These are phyloP conservation scores for Notarius quadriscutis DNA, from an alignment of 2,113 vertebrate genomes.

Conservation along the genomic window DNA sequence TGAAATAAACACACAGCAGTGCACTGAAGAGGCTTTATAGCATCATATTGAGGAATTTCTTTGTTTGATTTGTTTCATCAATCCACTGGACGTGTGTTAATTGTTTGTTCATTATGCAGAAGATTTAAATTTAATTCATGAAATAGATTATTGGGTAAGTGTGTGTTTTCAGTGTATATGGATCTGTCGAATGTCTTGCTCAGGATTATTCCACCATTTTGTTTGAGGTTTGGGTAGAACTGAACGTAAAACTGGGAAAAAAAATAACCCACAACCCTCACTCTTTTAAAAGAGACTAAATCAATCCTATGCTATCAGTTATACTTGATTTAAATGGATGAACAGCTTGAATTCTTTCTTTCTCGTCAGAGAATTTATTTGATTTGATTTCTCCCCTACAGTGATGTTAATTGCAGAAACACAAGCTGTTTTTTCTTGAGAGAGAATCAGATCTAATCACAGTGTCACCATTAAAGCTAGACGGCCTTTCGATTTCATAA, in stretches of 20 bases:
- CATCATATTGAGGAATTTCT: too few relatives aligned
- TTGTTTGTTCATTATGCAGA: too few relatives aligned
- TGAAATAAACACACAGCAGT: neutral
- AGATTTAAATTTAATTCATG: too few relatives aligned
- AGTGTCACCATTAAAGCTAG: neutral
- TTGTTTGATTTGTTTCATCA: too few relatives aligned
- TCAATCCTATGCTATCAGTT: constrained; percentile 4
- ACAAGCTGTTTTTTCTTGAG: neutral
- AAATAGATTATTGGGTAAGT: neutral
- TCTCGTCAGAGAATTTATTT: neutral
- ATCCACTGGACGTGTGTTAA: too few relatives aligned
- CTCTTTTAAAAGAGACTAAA: neutral
- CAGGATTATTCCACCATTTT: neutral
- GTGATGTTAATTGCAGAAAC: neutral
- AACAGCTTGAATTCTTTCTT: neutral
- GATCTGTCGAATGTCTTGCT: neutral
- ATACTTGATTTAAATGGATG: constrained; percentile 16
- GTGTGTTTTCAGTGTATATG: neutral
- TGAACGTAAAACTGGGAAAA: neutral
- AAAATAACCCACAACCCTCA: neutral
- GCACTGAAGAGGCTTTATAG: too few relatives aligned
- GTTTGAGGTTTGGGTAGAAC: neutral
- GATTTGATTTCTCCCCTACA: neutral
- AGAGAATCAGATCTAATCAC: neutral
- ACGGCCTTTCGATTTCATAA: too few relatives aligned